These are phyloP conservation scores for Ginglymostoma cirratum DNA, from an alignment of 2,113 vertebrate genomes.

Conservation along the genomic window DNA sequence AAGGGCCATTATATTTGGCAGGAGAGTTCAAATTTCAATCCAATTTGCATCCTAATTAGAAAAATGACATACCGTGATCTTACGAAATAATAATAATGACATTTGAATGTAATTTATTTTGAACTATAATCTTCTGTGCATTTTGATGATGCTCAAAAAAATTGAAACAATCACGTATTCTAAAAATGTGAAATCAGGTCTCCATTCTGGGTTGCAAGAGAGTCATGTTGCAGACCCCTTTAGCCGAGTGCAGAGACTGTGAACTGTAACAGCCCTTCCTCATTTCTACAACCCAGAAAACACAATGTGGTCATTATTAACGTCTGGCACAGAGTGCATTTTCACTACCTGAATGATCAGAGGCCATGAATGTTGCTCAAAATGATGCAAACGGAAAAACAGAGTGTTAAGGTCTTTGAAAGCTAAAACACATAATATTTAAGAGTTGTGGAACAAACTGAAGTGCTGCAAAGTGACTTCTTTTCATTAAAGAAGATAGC, in stretches of 20 bases:
- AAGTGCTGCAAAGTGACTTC: neutral
- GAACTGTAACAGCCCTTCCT: neutral
- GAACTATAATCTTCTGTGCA: neutral
- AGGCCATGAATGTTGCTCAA: neutral
- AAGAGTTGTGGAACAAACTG: neutral
- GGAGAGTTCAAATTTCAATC: slow-evolving; percentile 14
- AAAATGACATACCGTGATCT: neutral
- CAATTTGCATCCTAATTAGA: slow-evolving; percentile 23
- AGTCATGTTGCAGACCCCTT: neutral
- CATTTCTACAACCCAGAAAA: neutral
- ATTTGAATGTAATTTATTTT: slow-evolving; percentile 24
- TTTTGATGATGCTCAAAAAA: neutral
- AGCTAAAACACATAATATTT: neutral
- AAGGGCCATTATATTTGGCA: neutral
- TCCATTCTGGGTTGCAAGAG: neutral
- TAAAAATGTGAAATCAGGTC: neutral
- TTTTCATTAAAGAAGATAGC: neutral
- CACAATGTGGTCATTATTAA: neutral
- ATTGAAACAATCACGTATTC: neutral
- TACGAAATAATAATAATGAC: slow-evolving; percentile 26
- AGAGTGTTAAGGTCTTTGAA: neutral
- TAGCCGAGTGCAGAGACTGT: neutral
- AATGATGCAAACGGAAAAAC: neutral
- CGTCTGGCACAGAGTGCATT: neutral
- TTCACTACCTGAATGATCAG: neutral